Evolutionary conservation across 2,113 vertebrate genomes (phyloP), one percentile per base, ranked within the genome.

Genomic region (Dasyornis broadbenti): DNA sequence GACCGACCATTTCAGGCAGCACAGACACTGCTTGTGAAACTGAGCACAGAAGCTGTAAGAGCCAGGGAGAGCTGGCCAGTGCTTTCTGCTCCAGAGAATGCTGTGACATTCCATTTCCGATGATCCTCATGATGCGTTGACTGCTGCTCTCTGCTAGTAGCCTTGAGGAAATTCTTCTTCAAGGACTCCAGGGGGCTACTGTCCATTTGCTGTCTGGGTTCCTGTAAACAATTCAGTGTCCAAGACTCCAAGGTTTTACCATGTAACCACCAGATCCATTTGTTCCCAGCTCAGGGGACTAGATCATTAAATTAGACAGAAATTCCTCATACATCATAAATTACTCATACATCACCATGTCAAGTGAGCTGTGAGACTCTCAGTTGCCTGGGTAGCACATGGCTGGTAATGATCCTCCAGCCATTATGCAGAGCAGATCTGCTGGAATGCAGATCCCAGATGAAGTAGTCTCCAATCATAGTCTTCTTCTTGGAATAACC

Each of bases 371-470:
- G 11, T 56, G 61, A 35, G 45, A 56, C 27, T 71, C 14, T 37
- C 60, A 50, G 1, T 20, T 81, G 47, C 50, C 50, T 33, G 15
- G 52, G 71, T 31, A 83, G 49, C 37, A 81, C 50, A 47, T 0
- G 0, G 77, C 30, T 42, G 13, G 30, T 64, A 60, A 79, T 3
- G 2, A 24, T 79, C 20, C 49, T 79, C 37, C 69, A 79, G 52
- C 5, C n/a, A 31, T 60, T 31, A 60, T 0, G 1, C 14, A 8
- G 0, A 4, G 56, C 16, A 27, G 37, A 77, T 66, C 39, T 89
- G 26, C 27, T 82, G 39, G 44, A 79, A 85, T 15, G 30, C 40
- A 71, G 61, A 60, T 47, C 52, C 61, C 73, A 84, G n/a, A 59
- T 11, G 47, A 94, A 75, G 37, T 22, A 2, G 10, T 37, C 8